Conservation (phyloP, 2,888 invertebrate species). For the Zelleria hepariella region DNA sequence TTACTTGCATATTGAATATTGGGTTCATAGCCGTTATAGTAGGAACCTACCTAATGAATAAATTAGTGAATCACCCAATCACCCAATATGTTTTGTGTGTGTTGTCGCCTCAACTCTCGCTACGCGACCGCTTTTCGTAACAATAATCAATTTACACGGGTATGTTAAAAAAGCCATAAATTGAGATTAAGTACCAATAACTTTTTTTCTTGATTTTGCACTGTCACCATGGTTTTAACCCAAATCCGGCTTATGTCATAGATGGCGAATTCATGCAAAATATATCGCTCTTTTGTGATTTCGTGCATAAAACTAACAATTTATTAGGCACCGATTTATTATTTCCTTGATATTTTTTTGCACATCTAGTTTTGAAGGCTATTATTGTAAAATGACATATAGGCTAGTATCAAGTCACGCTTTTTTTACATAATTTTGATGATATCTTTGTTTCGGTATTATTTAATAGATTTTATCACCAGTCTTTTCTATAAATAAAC, state of each 20-base stretch:
- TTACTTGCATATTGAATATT: no score
- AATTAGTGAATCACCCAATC: no score
- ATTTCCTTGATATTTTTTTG: not conserved
- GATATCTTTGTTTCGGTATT: not conserved
- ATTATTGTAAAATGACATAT: not conserved
- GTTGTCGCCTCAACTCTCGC: no score
- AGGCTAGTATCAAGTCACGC: not conserved
- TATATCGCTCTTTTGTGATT: not conserved
- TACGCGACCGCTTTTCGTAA: no score
- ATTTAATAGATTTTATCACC: not conserved
- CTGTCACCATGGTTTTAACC: not conserved
- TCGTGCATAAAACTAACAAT: not conserved
- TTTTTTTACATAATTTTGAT: not conserved
- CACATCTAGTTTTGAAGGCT: not conserved
- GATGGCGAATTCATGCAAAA: not conserved
- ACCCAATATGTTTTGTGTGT: no score
- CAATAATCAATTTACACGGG: no score
- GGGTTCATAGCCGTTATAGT: no score
- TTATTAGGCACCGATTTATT: not conserved
- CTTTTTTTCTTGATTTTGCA: not conserved
- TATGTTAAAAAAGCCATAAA: no score
- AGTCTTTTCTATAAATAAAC: not conserved
- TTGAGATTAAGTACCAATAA: not conserved
- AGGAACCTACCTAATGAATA: no score
- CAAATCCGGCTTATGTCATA: slow-evolving; percentile 3